Conservation (phyloP, 2,113 vertebrate species). For the Charadrius vociferus region DNA sequence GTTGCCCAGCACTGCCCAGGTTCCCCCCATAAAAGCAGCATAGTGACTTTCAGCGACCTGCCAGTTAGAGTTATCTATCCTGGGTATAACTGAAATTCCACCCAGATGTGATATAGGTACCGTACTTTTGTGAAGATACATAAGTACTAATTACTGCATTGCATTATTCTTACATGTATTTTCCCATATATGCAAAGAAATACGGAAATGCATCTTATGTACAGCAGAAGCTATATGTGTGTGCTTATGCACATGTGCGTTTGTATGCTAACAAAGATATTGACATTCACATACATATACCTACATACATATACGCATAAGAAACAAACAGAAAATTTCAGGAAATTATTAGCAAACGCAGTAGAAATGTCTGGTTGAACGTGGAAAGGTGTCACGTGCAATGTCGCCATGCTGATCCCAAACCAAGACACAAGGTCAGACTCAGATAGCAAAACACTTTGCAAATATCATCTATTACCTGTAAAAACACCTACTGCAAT, state of each 20-base stretch:
- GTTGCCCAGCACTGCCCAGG: accelerated
- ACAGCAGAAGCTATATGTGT: not conserved
- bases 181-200: not conserved
- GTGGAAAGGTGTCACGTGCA: not conserved
- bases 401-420: not conserved
- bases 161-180: not conserved
- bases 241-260: accelerated
- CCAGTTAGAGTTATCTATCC: not conserved
- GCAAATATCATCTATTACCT: not conserved
- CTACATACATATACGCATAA: not conserved
- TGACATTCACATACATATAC: not conserved
- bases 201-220: not conserved
- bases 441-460: not conserved
- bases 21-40: not conserved
- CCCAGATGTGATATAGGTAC: not conserved
- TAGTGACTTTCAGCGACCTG: not conserved
- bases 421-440: not conserved
- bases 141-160: not conserved
- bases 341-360: not conserved
- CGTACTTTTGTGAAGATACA: not conserved
- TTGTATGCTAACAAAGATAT: not conserved
- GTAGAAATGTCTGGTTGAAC: not conserved
- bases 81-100: not conserved
- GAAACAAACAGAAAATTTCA: not conserved
- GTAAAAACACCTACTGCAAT: not conserved